Base-by-base conservation (phyloP, 2,797 vertebrate genomes). In the Ceyx erithaca region DNA sequence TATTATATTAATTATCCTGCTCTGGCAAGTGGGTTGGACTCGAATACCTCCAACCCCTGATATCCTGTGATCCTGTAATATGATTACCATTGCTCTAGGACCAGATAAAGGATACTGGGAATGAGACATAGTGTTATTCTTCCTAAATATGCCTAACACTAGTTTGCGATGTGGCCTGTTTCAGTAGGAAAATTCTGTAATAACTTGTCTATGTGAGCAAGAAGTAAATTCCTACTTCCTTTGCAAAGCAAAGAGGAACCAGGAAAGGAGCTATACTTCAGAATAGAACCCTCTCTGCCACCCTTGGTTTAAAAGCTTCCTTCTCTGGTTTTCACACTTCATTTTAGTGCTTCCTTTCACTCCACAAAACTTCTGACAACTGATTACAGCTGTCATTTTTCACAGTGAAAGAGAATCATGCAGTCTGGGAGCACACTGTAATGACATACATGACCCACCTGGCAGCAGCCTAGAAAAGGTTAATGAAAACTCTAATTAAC, bases 401-500 rank as follows among this genome's bases (percentile, higher is more conserved):
- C 68, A 61, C 49, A 45, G 35, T 6, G 8, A 12, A 67, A 68
- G 10, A 49, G 45, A 75, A 68, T 43, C 12, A 43, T 15, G 12
- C 3, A 16, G 26, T 45, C 30, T 41, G 5, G 41, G 31, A 59
- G 4, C 21, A 43, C 12, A 28, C 16, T 35, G 28, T 28, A 30
- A 25, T 59, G 17, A 49, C 52, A 49, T 0, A 0, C 33, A 46
- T 3, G 12, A 63, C 23, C 20, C 23, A 59, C 16, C 7, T 59
- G 30, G 6, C 48, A 83, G 45, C 18, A 93, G 35, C 30, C 23
- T 52, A 43, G 46, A 23, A 64, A 83, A 78, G 12, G 6, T 59
- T 80, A 78, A 80, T 48, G 62, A 68, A 75, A 75, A 70, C 4
- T 41, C 51, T 84, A 43, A 73, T 87, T 79, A 55, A 41, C 41